Percentiles rank a stretch among this genome's conserved stretches.
Conservation (phyloP, 2,113 vertebrate genomes). For the Morone chrysops region DNA sequence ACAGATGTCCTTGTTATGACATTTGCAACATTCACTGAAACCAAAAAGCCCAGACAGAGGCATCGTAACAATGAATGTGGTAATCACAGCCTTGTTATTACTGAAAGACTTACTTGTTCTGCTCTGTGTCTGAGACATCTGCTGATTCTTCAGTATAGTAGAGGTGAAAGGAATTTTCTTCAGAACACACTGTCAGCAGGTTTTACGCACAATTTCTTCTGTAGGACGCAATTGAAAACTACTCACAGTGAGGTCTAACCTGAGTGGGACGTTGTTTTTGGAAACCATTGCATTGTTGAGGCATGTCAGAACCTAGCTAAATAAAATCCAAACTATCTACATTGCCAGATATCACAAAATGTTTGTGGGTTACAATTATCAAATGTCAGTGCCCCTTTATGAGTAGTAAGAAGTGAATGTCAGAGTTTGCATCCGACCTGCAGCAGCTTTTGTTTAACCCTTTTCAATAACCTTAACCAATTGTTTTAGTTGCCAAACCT, state of each 20-base stretch:
- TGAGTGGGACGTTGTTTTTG: background rate
- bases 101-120: background rate
- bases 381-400: too few species aligned
- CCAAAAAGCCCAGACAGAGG: conserved; percentile 1
- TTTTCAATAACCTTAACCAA: background rate
- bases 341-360: too few species aligned
- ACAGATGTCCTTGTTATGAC: conserved; percentile 46
- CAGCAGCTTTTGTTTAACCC: background rate
- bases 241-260: background rate
- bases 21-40: conserved; percentile 21
- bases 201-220: background rate
- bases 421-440: background rate
- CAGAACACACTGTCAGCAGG: background rate
- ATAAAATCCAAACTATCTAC: too few species aligned
- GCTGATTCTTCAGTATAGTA: background rate
- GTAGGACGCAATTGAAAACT: background rate
- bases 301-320: too few species aligned
- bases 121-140: background rate
- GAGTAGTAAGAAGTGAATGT: too few species aligned
- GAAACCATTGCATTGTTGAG: too few species aligned
- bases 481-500: background rate
- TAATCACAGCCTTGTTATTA: background rate
- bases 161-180: background rate
- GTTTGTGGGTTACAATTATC: too few species aligned
- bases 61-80: conserved; percentile 21